Evolutionary conservation across 1,140 invertebrate genomes (phyloP).

Genomic region (Lepidurus packardi): DNA sequence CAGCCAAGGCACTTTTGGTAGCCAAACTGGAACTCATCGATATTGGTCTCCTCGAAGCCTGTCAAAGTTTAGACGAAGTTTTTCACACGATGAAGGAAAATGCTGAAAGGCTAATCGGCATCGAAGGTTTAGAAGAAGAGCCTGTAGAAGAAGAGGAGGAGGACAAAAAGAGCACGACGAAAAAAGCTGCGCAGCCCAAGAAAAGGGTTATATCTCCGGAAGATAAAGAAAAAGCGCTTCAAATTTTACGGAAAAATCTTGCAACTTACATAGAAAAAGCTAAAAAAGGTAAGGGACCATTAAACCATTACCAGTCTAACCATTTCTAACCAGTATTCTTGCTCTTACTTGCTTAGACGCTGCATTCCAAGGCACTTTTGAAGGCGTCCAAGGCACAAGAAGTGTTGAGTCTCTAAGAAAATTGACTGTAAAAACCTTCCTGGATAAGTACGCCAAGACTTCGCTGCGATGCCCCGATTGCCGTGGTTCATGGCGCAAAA

Average conservation of each 20-base stretch:
- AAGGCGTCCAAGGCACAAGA: constrained; percentile 43
- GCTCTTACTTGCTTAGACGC: background rate
- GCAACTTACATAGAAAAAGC: background rate
- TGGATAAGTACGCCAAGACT: constrained; percentile 45
- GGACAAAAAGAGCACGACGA: constrained; percentile 46
- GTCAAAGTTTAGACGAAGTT: constrained; percentile 54
- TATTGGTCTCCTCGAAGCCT: constrained; percentile 64
- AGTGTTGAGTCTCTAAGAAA: constrained; percentile 57
- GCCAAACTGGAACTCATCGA: constrained; percentile 70
- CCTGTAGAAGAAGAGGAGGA: constrained; percentile 36
- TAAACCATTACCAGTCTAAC: too few relatives aligned
- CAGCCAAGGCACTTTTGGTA: constrained; percentile 58
- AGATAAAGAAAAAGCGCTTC: constrained; percentile 40
- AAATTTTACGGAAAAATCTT: constrained; percentile 28
- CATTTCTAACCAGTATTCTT: background rate
- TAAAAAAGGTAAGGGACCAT: background rate
- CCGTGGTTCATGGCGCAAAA: constrained; percentile 52
- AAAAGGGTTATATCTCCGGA: constrained; percentile 41
- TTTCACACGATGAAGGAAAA: constrained; percentile 29
- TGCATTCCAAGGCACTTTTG: background rate
- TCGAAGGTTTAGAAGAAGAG: constrained; percentile 35
- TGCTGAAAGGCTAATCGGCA: constrained; percentile 33
- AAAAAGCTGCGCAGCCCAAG: constrained; percentile 44
- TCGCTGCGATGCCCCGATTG: constrained; percentile 59
- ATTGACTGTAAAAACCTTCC: constrained; percentile 53